phyloP scores from a whole-genome alignment of 1,140 invertebrate species.

The Acromyrmex heyeri region DNA sequence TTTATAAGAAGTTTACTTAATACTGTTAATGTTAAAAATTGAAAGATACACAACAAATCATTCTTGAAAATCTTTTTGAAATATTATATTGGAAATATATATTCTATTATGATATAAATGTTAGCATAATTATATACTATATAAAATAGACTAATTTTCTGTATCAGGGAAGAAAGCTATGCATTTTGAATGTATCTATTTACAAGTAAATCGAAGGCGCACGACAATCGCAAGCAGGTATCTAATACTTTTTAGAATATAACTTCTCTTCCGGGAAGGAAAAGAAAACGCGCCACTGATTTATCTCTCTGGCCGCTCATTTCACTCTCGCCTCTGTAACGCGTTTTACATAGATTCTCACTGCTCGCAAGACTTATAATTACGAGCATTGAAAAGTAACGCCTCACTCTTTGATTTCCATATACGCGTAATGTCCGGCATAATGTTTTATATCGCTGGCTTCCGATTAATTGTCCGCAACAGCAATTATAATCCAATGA shows the following conservation, averaged over 20 bases:
- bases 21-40: slow-evolving; percentile 4
- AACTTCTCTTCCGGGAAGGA: slow-evolving; percentile 66
- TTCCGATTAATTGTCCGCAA: slow-evolving; percentile 58
- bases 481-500: slow-evolving; percentile 5
- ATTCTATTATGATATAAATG: not conserved
- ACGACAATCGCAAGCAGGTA: not conserved
- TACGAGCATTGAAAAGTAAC: slow-evolving; percentile 70
- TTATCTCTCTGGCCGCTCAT: slow-evolving; percentile 70
- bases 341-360: slow-evolving; percentile 62
- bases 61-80: not conserved
- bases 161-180: slow-evolving; percentile 27
- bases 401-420: slow-evolving; percentile 48
- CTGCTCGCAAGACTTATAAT: slow-evolving; percentile 49
- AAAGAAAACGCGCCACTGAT: slow-evolving; percentile 70
- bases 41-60: not conserved
- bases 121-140: not conserved
- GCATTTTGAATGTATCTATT: slow-evolving; percentile 37
- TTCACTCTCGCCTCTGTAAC: slow-evolving; percentile 71
- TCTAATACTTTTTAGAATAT: slow-evolving; percentile 58
- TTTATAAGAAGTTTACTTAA: not conserved
- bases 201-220: slow-evolving; percentile 32
- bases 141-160: slow-evolving; percentile 13
- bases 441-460: slow-evolving; percentile 43
- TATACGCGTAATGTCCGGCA: slow-evolving; percentile 54
- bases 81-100: not conserved